Evolutionary conservation across 2,888 invertebrate genomes (phyloP), one percentile per base, ranked within the genome.

Genomic region (Liodrosophila aerea): DNA sequence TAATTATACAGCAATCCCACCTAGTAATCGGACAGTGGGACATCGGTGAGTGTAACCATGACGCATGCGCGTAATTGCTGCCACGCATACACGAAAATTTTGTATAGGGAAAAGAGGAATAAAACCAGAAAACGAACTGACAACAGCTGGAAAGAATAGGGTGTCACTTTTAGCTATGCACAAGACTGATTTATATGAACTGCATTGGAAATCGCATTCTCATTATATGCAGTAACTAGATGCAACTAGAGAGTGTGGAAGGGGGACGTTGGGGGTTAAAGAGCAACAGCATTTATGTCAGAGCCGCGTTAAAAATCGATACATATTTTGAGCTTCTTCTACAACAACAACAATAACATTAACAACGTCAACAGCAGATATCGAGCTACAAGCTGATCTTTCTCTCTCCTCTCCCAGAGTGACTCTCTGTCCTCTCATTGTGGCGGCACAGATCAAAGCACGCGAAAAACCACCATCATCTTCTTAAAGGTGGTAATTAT

Each of bases 231-330:
- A 34, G 16, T 18, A 33, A 12, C 8, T 9, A 13, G 18, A 30
- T 8, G 1, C 33, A n/a, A n/a, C n/a, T 12, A 12, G 2, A 11
- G 33, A 3, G 4, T 8, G 16, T 8, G 16, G 8, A 13, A 12
- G 16, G 2, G 18, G 58, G 50, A 67, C 41, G 18, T n/a, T n/a
- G 8, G 34, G 45, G 33, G 22, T 22, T 22, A 29, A 18, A 29
- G 31, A 18, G 31, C 40, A 63, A 75, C 73, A 84, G 82, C 87
- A 89, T 89, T 89, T 89, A 87, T 85, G 89, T 89, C 89, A 89
- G 89, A 67, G 82, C 80, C 87, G 88, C 87, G 87, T 89, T 89
- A 89, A 89, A 88, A 89, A 89, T 89, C 89, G 87, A 89, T 88
- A 87, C 87, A 88, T 88, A 86, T 87, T 87, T 88, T 87, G 87